Evolutionary conservation across 2,888 invertebrate genomes (phyloP).

Genomic region (Agrotis exclamationis): DNA sequence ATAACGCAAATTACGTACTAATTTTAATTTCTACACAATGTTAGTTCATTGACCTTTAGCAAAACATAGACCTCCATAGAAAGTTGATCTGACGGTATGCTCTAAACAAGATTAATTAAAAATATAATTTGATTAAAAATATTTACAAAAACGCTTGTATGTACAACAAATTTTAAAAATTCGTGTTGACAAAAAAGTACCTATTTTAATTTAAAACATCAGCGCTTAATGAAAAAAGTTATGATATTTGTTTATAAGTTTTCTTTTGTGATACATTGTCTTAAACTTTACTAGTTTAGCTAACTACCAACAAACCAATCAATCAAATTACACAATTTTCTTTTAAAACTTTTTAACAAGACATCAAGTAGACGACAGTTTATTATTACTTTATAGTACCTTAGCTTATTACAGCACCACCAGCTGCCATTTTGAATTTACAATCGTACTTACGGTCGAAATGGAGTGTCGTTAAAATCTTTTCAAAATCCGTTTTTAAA

Average conservation of each 20-base stretch:
- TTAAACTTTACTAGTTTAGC: slow-evolving; percentile 22
- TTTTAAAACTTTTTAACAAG: slow-evolving; percentile 29
- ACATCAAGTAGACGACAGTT: slow-evolving; percentile 16
- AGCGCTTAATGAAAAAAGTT: slow-evolving; percentile 55
- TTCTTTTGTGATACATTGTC: slow-evolving; percentile 13
- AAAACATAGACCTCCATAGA: neutral
- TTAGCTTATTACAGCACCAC: slow-evolving; percentile 16
- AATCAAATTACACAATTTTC: slow-evolving; percentile 30
- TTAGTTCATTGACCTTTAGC: neutral
- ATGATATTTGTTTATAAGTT: neutral
- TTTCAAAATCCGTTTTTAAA: slow-evolving; percentile 9
- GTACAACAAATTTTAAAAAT: neutral
- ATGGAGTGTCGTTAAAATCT: slow-evolving; percentile 15
- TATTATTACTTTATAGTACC: slow-evolving; percentile 17
- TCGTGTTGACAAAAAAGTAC: slow-evolving; percentile 28
- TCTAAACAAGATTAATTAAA: neutral
- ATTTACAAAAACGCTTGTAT: slow-evolving; percentile 1
- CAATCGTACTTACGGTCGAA: slow-evolving; percentile 19
- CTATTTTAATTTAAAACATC: slow-evolving; percentile 41
- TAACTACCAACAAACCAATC: slow-evolving; percentile 38
- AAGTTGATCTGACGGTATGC: neutral
- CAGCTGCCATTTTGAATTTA: slow-evolving; percentile 28
- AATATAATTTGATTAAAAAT: slow-evolving; percentile 12
- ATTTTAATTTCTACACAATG: no score
- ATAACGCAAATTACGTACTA: no score